Conservation (phyloP, 2,113 vertebrate species). For the Pteronura brasiliensis region DNA sequence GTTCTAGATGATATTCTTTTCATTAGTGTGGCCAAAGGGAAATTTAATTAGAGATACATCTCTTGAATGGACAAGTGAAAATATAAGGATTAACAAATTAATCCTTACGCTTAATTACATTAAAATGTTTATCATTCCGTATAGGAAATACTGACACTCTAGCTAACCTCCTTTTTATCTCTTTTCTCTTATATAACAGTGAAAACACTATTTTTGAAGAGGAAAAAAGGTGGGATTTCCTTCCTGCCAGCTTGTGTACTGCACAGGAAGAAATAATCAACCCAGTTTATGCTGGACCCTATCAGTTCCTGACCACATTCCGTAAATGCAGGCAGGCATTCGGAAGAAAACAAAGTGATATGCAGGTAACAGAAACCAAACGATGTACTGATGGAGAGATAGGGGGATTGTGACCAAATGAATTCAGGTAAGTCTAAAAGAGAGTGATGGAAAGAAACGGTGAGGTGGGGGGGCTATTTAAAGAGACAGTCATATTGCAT, state of each 20-base stretch:
- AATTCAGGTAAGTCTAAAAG: conserved; percentile 74
- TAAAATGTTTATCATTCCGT: conserved; percentile 70
- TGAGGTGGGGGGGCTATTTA: not conserved
- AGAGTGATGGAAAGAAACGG: conserved; percentile 55
- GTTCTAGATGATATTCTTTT: conserved; percentile 77
- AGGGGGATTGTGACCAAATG: conserved; percentile 77
- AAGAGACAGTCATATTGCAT: not conserved
- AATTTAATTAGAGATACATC: conserved; percentile 81
- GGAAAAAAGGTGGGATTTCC: conserved; percentile 59
- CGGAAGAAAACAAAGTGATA: conserved; percentile 72
- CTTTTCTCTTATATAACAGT: conserved; percentile 48
- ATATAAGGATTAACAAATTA: conserved; percentile 77
- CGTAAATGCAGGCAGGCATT: conserved; percentile 68
- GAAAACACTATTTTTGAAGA: conserved; percentile 48
- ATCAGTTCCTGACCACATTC: conserved; percentile 73
- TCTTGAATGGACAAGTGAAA: conserved; percentile 76
- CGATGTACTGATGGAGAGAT: conserved; percentile 72
- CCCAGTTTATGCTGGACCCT: conserved; percentile 72
- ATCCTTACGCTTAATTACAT: conserved; percentile 78
- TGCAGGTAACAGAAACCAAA: conserved; percentile 78
- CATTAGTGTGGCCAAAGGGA: conserved; percentile 72
- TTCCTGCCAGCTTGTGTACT: conserved; percentile 66
- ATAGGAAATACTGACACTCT: conserved; percentile 54
- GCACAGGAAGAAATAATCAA: conserved; percentile 78
- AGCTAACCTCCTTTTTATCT: conserved; percentile 30